A percentile compares a stretch with the other conserved stretches of the same genome.
Conservation (phyloP, 2,113 vertebrate genomes). For the Tragelaphus imberbis region DNA sequence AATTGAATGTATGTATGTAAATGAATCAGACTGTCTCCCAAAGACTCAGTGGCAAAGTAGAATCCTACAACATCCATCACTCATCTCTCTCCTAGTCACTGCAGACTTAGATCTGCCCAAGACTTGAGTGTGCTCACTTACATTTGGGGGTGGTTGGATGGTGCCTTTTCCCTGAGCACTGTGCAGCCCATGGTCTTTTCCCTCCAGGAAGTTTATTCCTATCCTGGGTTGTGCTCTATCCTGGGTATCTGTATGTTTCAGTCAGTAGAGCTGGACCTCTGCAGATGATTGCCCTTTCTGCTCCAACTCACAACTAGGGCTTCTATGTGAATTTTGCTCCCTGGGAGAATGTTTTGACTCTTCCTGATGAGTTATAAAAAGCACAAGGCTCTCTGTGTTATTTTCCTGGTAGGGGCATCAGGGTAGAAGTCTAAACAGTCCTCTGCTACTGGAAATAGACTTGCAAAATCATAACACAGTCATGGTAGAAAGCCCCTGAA, state of each 20-base stretch:
- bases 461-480: background rate
- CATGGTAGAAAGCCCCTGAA: background rate
- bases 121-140: background rate
- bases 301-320: background rate
- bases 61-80: background rate
- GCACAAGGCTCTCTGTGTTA: background rate
- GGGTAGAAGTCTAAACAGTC: background rate
- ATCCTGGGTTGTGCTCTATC: background rate
- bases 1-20: background rate
- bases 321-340: background rate
- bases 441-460: background rate
- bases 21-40: background rate
- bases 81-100: background rate
- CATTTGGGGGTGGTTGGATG: too few species aligned
- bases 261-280: background rate
- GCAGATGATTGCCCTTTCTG: background rate
- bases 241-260: background rate
- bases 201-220: background rate
- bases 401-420: background rate
- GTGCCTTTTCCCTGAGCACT: background rate
- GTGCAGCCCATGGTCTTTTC: rapidly evolving
- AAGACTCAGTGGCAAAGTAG: background rate
- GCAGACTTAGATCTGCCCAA: background rate
- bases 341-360: background rate
- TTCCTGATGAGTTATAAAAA: background rate